Evolutionary conservation across 2,888 invertebrate genomes (phyloP), one percentile per base, ranked within the genome.

Genomic region (Volucella inanis): DNA sequence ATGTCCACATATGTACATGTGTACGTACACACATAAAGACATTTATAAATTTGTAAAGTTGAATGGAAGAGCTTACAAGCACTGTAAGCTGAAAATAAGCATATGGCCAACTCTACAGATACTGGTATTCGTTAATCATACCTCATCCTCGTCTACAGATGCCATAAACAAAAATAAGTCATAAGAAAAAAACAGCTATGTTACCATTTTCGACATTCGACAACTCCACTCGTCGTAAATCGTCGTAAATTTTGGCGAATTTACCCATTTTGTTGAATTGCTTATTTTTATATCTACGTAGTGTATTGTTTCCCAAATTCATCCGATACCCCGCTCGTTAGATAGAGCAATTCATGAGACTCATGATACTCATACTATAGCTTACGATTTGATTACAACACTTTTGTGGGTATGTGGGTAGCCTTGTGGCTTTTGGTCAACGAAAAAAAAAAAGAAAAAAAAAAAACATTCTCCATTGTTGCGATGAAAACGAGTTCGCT

Each of bases 271-370:
- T 45, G 8, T 55, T 55, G 31, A 31, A 31, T 55, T 12, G 14
- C 6, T 22, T n/a, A 3, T 14, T 47, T 70, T 62, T 54, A 54
- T 38, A n/a, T 55, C 65, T 45, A 57, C 75, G 75, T 65, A 57
- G 75, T 75, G 65, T 75, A 74, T 64, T 75, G 49, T 55, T 57
- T 70, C 47, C 31, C 39, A 14, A 15, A 57, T 39, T 54, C 12
- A 54, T 54, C 31, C 4, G 54, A 39, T 39, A 39, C 57, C 14
- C 31, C 39, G 41, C 15, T 59, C 11, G 41, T 15, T 57, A 55
- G 55, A 10, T 41, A 18, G 43, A 31, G 41, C 11, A 52, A 55
- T 38, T 54, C 38, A 41, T 41, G 9, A 14, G 49, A 31, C 14
- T 18, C 61, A 61, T 43, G 18, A 14, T 14, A 43, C n/a, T 12